Evolutionary conservation across 2,888 invertebrate genomes (phyloP).

Genomic region (Matsumyia berberina): DNA sequence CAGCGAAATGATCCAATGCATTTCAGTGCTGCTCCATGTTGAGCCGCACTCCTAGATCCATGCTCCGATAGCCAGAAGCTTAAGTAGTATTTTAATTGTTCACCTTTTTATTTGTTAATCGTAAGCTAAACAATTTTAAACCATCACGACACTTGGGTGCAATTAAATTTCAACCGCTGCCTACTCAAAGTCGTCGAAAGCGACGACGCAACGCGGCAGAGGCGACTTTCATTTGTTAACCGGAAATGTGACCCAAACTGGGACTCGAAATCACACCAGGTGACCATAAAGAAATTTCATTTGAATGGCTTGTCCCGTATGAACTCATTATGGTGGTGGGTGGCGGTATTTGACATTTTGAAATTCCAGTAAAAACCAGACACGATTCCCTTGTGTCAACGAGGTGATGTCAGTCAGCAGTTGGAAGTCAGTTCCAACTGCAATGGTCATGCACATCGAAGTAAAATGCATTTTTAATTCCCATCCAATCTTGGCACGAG

Average conservation of each 20-base stretch:
- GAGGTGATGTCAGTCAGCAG: neutral
- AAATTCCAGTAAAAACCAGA: slow-evolving; percentile 27
- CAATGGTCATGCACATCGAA: slow-evolving; percentile 8
- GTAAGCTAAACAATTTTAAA: slow-evolving; percentile 33
- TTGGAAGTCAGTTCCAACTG: slow-evolving; percentile 39
- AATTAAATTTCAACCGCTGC: slow-evolving; percentile 50
- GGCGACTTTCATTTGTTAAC: slow-evolving; percentile 39
- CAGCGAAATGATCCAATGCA: slow-evolving; percentile 59
- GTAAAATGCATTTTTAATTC: slow-evolving; percentile 45
- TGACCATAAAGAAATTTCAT: slow-evolving; percentile 37
- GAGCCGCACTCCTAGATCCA: slow-evolving; percentile 33
- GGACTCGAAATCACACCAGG: slow-evolving; percentile 47
- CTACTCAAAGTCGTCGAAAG: slow-evolving; percentile 38
- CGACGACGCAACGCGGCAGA: slow-evolving; percentile 18
- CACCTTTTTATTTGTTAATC: slow-evolving; percentile 54
- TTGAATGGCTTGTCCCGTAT: slow-evolving; percentile 35
- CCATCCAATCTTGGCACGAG: slow-evolving; percentile 57
- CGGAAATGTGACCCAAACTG: slow-evolving; percentile 65
- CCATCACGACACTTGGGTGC: slow-evolving; percentile 56
- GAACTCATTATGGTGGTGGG: slow-evolving; percentile 32
- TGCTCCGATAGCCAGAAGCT: slow-evolving; percentile 65
- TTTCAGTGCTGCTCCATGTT: slow-evolving; percentile 15
- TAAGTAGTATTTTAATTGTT: slow-evolving; percentile 66
- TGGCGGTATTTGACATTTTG: slow-evolving; percentile 24
- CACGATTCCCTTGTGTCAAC: slow-evolving; percentile 46